Evolutionary conservation across 1,140 invertebrate genomes (phyloP).

Genomic region (Penaeus chinensis): DNA sequence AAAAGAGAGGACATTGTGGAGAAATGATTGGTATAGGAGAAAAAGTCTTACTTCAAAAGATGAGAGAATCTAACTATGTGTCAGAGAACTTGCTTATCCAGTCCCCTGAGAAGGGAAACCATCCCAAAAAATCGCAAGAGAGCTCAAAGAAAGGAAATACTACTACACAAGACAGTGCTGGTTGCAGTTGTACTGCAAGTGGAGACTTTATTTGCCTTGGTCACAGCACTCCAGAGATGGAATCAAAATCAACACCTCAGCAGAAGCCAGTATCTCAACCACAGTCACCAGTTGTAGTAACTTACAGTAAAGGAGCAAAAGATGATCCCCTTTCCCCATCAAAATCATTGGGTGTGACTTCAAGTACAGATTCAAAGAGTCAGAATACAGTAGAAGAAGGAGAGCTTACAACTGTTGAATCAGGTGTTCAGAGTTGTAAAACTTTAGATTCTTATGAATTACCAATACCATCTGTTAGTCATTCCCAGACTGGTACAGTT

Average conservation of each 20-base stretch:
- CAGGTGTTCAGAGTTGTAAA: too few relatives aligned
- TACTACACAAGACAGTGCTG: background rate
- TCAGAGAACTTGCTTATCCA: background rate
- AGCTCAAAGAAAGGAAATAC: background rate
- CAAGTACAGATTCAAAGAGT: too few relatives aligned
- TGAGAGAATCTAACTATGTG: conserved; percentile 33
- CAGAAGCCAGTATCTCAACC: too few relatives aligned
- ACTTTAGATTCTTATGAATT: too few relatives aligned
- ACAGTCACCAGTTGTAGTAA: too few relatives aligned
- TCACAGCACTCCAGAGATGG: conserved; percentile 13
- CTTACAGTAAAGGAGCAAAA: too few relatives aligned
- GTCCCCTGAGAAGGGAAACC: background rate
- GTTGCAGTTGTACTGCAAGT: conserved; percentile 35
- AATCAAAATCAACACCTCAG: background rate
- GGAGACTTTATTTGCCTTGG: conserved; percentile 43
- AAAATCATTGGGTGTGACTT: too few relatives aligned
- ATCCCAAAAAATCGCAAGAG: background rate
- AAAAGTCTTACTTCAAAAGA: conserved; percentile 31
- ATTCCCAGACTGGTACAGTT: too few relatives aligned
- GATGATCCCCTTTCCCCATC: too few relatives aligned
- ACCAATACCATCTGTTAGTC: too few relatives aligned
- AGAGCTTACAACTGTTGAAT: too few relatives aligned
- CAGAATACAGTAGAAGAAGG: too few relatives aligned
- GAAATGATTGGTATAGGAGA: conserved; percentile 58
- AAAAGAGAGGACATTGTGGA: conserved; percentile 44